Evolutionary conservation across 2,113 vertebrate species (phyloP).

Genomic region (Pygoscelis adeliae): DNA sequence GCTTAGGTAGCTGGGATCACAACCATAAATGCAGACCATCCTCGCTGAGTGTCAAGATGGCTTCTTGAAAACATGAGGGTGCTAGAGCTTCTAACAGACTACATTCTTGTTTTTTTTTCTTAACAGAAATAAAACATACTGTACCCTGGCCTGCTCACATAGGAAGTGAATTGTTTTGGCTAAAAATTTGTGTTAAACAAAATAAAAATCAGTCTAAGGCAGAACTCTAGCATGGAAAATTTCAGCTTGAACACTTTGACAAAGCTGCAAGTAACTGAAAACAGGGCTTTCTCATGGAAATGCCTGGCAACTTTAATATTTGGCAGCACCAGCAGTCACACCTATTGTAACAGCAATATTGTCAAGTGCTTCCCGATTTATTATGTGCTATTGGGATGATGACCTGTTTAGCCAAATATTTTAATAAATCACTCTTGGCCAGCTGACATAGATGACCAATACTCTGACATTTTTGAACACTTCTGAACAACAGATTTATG

Average conservation of each 20-base stretch:
- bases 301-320: not conserved
- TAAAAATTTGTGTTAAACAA: not conserved
- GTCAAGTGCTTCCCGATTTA: constrained; percentile 26
- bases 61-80: not conserved
- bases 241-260: not conserved
- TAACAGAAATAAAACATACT: not conserved
- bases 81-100: not conserved
- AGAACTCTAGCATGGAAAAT: not conserved
- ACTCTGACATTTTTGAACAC: constrained; percentile 9
- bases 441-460: constrained; percentile 41
- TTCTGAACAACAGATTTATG: constrained; percentile 44
- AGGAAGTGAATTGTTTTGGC: not conserved
- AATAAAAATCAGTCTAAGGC: not conserved
- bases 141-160: not conserved
- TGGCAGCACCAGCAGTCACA: not conserved
- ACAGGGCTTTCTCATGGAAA: not conserved
- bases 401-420: constrained; percentile 24
- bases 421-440: constrained; percentile 24
- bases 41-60: not conserved
- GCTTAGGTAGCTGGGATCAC: not conserved
- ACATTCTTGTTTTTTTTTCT: not conserved
- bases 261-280: not conserved
- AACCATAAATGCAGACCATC: not conserved
- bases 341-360: not conserved
- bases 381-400: not conserved